phyloP scores from a whole-genome alignment of 2,888 invertebrate genomes.

The Brachynemurus nebulosus region DNA sequence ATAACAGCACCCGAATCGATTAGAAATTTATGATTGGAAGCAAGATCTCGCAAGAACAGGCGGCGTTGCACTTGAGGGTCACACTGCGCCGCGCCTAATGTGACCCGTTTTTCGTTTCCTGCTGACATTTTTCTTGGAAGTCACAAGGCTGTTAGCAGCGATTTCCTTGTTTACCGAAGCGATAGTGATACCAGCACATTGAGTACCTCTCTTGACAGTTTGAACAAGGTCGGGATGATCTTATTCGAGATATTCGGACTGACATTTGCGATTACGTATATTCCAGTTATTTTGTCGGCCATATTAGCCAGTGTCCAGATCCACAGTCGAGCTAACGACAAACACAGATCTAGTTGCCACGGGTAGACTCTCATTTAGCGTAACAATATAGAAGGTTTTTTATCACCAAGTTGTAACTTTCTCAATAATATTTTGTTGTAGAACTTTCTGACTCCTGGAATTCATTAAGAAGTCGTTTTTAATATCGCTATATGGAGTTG shows the following conservation, averaged over 20 bases:
- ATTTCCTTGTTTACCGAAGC: no score
- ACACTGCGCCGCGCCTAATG: not conserved
- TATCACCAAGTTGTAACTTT: conserved; percentile 15
- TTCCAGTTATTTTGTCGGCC: conserved; percentile 12
- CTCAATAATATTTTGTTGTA: conserved; percentile 12
- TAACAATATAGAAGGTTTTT: no score
- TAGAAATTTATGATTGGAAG: conserved; percentile 9
- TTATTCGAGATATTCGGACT: no score
- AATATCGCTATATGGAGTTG: conserved; percentile 12
- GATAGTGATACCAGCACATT: no score
- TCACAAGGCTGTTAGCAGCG: not conserved
- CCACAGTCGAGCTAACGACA: conserved; percentile 5
- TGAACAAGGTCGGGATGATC: no score
- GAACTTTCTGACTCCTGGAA: conserved; percentile 14
- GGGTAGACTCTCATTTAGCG: conserved; percentile 16
- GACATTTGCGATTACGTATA: no score
- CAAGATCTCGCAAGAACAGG: conserved; percentile 8
- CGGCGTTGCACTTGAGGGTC: no score
- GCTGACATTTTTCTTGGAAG: not conserved
- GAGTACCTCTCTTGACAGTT: no score
- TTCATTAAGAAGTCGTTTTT: conserved; percentile 13
- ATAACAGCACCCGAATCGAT: no score
- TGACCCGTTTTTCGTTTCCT: not conserved
- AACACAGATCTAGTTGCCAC: conserved; percentile 5
- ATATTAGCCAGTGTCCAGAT: conserved; percentile 10